phyloP scores from a whole-genome alignment of 2,797 vertebrate genomes.

The Pteronotus mesoamericanus region DNA sequence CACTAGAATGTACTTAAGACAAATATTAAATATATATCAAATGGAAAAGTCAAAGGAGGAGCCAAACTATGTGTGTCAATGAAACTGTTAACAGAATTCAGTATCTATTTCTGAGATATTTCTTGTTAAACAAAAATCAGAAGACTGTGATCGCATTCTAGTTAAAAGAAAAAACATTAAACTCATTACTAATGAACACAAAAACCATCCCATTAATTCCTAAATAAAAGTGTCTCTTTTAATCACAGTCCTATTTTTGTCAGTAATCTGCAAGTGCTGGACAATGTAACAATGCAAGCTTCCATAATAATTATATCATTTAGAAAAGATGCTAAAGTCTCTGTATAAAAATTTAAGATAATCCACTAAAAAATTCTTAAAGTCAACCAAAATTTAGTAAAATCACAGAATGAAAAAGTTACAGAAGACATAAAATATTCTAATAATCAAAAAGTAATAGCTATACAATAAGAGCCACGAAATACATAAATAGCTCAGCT shows the following conservation, averaged over 20 bases:
- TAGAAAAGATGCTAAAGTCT: neutral
- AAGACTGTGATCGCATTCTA: neutral
- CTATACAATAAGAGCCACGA: neutral
- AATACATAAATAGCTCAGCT: neutral
- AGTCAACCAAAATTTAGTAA: neutral
- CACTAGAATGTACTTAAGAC: neutral
- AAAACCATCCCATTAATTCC: neutral
- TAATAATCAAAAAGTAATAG: neutral
- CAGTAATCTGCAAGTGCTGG: neutral
- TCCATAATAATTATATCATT: neutral
- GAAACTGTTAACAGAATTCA: neutral
- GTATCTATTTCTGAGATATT: neutral
- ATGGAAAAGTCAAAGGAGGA: neutral
- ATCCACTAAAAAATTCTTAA: neutral
- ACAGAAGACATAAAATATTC: neutral
- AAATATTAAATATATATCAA: neutral
- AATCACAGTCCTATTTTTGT: neutral
- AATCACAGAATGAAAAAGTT: neutral
- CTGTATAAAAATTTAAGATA: neutral
- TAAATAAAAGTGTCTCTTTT: neutral
- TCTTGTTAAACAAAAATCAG: slow-evolving; percentile 11
- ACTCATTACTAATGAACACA: neutral
- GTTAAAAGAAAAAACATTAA: slow-evolving; percentile 23
- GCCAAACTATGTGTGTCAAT: neutral
- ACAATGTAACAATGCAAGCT: neutral